Base-by-base conservation (phyloP, 2,797 vertebrate species). In the Danio choprae region DNA sequence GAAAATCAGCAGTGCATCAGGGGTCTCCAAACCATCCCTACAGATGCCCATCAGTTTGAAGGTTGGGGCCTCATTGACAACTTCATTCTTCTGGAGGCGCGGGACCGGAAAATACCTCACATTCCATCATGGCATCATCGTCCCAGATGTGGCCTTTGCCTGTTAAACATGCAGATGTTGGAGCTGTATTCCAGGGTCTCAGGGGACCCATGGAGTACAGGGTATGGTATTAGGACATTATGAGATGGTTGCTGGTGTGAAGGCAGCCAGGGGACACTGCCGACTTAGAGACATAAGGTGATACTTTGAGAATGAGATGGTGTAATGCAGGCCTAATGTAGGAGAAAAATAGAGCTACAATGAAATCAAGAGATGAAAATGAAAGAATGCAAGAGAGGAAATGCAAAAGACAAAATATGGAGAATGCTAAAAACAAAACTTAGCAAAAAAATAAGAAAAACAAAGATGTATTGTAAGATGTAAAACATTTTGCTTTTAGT, bases 81-180 rank as follows among this genome's bases (percentile, higher is more conserved):
- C 62, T 60, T 51, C 7, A 43, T 48, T 74, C 53, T n/a, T 15
- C 48, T 48, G 50, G 53, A 68, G 56, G 51, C 78, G 77, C 12
- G 7, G 58, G 58, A 59, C 84, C 41, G 77, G 87, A 89, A 91
- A 92, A 94, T 93, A 86, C 86, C 88, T 90, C 71, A 77, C 85
- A 94, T 94, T 93, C 92, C 90, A 89, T 84, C 59, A 13, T 86
- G 83, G 91, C 89, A 92, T 84, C 83, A 86, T 18, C 81, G 84
- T 86, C 84, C 87, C 90, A 92, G 90, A 91, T 90, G 89, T 82
- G 81, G 73, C 44, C 38, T 79, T 81, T 20, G 71, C 78, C 77
- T 76, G 78, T 81, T 86, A 80, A 86, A 82, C 71, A 86, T 83
- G 87, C 88, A 90, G 90, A 91, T 91, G 91, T 88, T 90, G 80